Base-by-base conservation (phyloP, 2,113 vertebrate genomes). In the Dipodomys spectabilis region DNA sequence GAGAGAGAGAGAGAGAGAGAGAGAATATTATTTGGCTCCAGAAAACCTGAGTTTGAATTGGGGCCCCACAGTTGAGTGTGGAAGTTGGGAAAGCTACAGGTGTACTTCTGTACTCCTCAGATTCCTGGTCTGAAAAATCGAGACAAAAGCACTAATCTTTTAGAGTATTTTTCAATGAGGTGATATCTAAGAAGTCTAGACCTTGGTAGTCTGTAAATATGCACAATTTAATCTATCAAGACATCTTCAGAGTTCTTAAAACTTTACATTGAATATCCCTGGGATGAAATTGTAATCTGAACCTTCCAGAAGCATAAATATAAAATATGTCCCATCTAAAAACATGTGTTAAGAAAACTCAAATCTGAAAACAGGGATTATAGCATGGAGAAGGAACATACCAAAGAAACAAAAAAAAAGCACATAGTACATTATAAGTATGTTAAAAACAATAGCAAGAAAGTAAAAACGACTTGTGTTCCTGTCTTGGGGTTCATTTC, bases 301-400 rank as follows among this genome's bases (percentile, higher is more conserved):
- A 96, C 90, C 77, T 89, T 84, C 89, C 88, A 96, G 82, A 95
- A 35, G 71, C 96, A 98, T 96, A 98, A 97, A 97, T 92, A 98
- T 97, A 97, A 97, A 96, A 96, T 96, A 95, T 23, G 86, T 79
- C 96, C 92, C 69, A 77, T 92, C 90, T 97, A 97, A 98, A 98
- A 98, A 97, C 96, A 97, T 95, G 95, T 91, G 94, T 92, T 94
- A 96, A 83, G 92, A 97, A 98, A 97, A 95, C 81, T 90, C 95
- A 93, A 96, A 97, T 95, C 95, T 86, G 39, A 39, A 39, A 39
- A 39, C 3, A 39, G 39, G 39, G 39, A 39, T 39, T 39, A 39
- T 39, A 39, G 5, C 39, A 39, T 39, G 39, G 39, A 39, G 39
- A 39, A 39, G 39, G 39, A 39, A 39, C 39, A 39, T 39, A 39